Conservation (phyloP, 2,113 vertebrate genomes). For the Pica pica region DNA sequence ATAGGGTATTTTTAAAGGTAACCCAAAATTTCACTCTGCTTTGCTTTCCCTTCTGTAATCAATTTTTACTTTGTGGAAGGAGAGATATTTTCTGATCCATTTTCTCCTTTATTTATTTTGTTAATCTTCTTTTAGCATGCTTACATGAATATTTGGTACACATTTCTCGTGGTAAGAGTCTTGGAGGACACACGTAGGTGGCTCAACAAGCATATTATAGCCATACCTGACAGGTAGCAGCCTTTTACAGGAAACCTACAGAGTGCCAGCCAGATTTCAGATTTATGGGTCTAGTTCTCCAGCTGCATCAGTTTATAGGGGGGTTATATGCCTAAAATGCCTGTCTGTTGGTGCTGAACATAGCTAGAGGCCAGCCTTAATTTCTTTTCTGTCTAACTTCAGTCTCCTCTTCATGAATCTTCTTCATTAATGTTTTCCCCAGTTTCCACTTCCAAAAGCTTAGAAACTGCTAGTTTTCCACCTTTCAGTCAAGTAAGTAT, state of each 20-base stretch:
- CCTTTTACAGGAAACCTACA: neutral
- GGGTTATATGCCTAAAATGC: neutral
- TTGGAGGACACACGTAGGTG: neutral
- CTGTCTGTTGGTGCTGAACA: neutral
- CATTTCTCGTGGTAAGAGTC: neutral
- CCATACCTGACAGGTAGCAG: neutral
- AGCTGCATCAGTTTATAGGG: neutral
- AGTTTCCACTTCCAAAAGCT: neutral
- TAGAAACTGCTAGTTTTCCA: neutral
- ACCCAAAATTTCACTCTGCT: neutral
- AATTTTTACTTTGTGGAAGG: neutral
- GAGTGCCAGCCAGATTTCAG: neutral
- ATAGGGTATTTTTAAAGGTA: neutral
- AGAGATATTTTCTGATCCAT: neutral
- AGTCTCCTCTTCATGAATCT: neutral
- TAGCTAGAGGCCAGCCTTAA: neutral
- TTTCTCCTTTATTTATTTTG: neutral
- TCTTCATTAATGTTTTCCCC: neutral
- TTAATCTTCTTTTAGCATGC: neutral
- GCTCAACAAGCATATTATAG: rapidly evolving
- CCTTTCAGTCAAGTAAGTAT: neutral
- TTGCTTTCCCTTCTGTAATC: neutral
- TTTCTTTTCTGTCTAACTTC: neutral
- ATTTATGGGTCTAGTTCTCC: neutral
- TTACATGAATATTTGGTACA: neutral